phyloP scores from a whole-genome alignment of 2,888 invertebrate genomes.

The Opisthograptis luteolata region DNA sequence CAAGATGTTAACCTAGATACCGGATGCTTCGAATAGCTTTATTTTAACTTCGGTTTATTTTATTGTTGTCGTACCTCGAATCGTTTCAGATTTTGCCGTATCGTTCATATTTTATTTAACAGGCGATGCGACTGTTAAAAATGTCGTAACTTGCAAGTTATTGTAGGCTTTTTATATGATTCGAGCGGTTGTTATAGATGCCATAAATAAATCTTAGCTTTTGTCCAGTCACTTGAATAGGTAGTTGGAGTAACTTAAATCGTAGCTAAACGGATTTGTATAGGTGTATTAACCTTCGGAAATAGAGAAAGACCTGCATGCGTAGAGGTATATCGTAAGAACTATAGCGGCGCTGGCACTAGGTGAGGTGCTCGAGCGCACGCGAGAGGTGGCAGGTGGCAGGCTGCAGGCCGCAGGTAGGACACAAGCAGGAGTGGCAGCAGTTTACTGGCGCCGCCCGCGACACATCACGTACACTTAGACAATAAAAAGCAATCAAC shows the following conservation, averaged over 20 bases:
- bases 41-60: slow-evolving; percentile 17
- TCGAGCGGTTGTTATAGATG: slow-evolving; percentile 1
- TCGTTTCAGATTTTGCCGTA: slow-evolving; percentile 18
- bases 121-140: slow-evolving; percentile 13
- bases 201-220: background rate
- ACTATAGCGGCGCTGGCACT: too few relatives aligned
- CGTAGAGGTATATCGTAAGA: too few relatives aligned
- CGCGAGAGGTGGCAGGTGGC: background rate
- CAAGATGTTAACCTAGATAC: slow-evolving; percentile 31
- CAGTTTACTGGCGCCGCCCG: slow-evolving; percentile 11
- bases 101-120: slow-evolving; percentile 24
- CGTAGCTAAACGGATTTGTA: background rate
- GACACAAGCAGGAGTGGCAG: background rate
- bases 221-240: background rate
- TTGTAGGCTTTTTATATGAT: slow-evolving; percentile 7
- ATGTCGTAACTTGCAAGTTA: slow-evolving; percentile 13
- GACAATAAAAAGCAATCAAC: slow-evolving; percentile 29
- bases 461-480: slow-evolving; percentile 11
- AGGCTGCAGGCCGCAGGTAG: too few relatives aligned
- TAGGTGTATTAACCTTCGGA: background rate
- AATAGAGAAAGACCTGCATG: too few relatives aligned
- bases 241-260: background rate
- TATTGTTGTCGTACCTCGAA: slow-evolving; percentile 13
- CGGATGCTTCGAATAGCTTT: slow-evolving; percentile 13
- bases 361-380: too few relatives aligned